These are phyloP conservation scores for Diadegma fenestrale DNA, from an alignment of 2,888 invertebrate species.

Conservation along the genomic window DNA sequence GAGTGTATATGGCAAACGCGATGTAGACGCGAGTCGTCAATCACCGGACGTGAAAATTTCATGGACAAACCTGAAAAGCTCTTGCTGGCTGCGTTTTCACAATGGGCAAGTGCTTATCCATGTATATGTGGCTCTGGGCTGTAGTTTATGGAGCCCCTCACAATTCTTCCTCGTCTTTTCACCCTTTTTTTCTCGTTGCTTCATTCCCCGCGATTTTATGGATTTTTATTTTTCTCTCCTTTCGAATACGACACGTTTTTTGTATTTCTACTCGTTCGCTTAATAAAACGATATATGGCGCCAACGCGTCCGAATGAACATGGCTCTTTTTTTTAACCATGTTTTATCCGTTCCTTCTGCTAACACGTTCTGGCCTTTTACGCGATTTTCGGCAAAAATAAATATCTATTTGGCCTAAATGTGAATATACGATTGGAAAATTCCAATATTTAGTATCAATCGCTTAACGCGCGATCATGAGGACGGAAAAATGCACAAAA, in stretches of 20 bases:
- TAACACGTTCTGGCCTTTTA: not conserved
- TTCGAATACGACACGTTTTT: constrained; percentile 46
- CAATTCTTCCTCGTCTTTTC: constrained; percentile 27
- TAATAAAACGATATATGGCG: constrained; percentile 6
- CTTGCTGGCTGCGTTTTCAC: constrained; percentile 37
- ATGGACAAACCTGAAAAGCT: constrained; percentile 61
- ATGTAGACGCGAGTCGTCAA: constrained; percentile 57
- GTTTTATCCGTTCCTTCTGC: not conserved
- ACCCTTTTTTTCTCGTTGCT: constrained; percentile 40
- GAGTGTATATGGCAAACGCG: constrained; percentile 50
- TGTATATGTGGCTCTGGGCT: constrained; percentile 27
- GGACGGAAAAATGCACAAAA: not conserved
- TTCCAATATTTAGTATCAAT: not conserved
- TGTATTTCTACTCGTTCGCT: constrained; percentile 45
- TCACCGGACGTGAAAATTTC: constrained; percentile 67
- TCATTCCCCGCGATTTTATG: constrained; percentile 44
- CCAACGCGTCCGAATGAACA: not conserved
- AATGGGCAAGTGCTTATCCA: constrained; percentile 13
- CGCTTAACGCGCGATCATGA: not conserved
- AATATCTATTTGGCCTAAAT: not conserved
- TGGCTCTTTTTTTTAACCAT: constrained; percentile 7
- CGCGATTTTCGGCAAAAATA: not conserved
- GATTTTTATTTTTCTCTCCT: constrained; percentile 36
- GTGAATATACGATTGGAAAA: not conserved
- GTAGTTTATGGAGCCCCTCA: constrained; percentile 34